Evolutionary conservation across 1,140 invertebrate species (phyloP), one percentile per base, ranked within the genome.

Genomic region (Drosophila yakuba): DNA sequence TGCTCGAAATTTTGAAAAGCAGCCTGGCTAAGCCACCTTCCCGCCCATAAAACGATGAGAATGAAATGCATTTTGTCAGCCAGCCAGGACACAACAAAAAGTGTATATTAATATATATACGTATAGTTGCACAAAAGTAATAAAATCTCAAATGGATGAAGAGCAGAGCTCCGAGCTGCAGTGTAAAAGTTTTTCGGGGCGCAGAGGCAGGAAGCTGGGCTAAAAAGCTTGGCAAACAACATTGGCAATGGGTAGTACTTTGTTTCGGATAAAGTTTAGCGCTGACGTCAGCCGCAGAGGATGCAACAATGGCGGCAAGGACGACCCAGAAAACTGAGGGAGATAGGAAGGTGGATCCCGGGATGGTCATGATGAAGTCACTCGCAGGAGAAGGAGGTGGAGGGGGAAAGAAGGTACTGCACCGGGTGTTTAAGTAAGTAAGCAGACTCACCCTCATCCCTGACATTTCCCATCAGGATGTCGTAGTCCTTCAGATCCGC

Each of bases 381-480:
- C 36, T 38, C 15, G 57, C 32, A 28, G 28, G 15, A 38, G 47
- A 32, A 47, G 7, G 28, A 8, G 7, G 1, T 1, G 32, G 7
- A 8, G 7, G 32, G 8, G 32, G 32, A 32, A 2, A 20, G 7
- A 8, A 59, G 23, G 36, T 28, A 3, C n/a, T 5, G 25, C 48
- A 36, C 39, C 32, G 32, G 48, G n/a, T 52, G 25, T 23, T 58
- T 32, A 57, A 25, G 36, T 32, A 57, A 25, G 36, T 20, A 39
- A 20, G 36, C 6, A 28, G 28, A 85, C 94, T 94, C 93, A 97
- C 97, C 97, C 95, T 98, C 97, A 92, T 98, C 97, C 90, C 96
- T 94, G 91, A 97, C 97, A 93, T 96, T 97, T 57, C 97, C 97
- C 72, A 98, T 95, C 8, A 98, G 93, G 47, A 98, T 96, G 88